A percentile compares a stretch with the other conserved stretches of the same genome.
Evolutionary conservation across 1,140 invertebrate genomes (phyloP).

Genomic region (Leucophenga varia): DNA sequence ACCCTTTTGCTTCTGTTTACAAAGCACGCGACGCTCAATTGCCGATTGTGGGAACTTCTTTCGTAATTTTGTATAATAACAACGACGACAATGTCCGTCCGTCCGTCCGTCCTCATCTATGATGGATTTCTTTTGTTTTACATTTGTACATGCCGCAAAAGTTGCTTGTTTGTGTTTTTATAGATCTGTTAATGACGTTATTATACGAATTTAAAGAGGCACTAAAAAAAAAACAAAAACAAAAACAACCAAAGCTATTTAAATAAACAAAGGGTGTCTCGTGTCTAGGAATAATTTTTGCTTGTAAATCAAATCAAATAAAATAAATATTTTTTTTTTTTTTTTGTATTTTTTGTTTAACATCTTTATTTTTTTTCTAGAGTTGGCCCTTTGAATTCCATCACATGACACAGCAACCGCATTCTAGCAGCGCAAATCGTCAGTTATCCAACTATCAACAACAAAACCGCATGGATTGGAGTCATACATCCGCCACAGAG

Average conservation of each 20-base stretch:
- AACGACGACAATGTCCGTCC: too few relatives aligned
- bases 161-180: conserved; percentile 48
- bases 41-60: conserved; percentile 21
- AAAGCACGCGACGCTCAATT: conserved; percentile 11
- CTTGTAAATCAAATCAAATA: background rate
- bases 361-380: conserved; percentile 23
- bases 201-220: conserved; percentile 33
- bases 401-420: conserved; percentile 1
- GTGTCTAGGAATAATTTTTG: conserved; percentile 41
- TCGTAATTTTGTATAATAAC: too few relatives aligned
- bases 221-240: conserved; percentile 49
- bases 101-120: too few relatives aligned
- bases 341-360: conserved; percentile 3
- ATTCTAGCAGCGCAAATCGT: background rate
- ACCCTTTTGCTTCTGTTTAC: background rate
- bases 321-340: background rate
- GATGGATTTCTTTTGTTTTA: background rate
- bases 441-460: conserved; percentile 6
- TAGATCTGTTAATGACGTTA: conserved; percentile 50
- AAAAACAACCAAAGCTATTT: conserved; percentile 51
- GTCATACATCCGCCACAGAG: conserved; percentile 11
- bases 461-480: conserved; percentile 32
- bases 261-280: conserved; percentile 47
- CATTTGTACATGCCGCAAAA: conserved; percentile 24
- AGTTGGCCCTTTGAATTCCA: conserved; percentile 53